Percentiles rank a stretch among this genome's conserved stretches.
These are phyloP conservation scores for Nycteola revayana DNA, from an alignment of 2,888 invertebrate genomes.

Conservation along the genomic window DNA sequence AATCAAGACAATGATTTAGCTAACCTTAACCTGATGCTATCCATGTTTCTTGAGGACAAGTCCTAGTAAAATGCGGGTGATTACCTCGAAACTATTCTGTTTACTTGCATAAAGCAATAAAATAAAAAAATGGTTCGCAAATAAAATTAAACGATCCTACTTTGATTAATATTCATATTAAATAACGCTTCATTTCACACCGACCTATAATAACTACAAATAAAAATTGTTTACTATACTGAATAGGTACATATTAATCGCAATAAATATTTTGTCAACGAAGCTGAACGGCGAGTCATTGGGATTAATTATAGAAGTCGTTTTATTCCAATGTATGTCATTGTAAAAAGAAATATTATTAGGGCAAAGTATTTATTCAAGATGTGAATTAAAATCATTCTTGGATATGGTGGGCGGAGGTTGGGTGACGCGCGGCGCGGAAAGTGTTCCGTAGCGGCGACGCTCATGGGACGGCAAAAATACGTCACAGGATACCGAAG, in stretches of 20 bases:
- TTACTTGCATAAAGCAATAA: too few species aligned
- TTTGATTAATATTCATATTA: too few species aligned
- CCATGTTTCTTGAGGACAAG: too few species aligned
- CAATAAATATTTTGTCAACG: conserved; percentile 16
- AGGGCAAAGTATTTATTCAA: conserved; percentile 49
- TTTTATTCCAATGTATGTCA: conserved; percentile 35
- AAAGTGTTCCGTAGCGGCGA: conserved; percentile 24
- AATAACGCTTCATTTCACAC: too few species aligned
- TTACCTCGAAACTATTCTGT: too few species aligned
- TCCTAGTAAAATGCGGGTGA: too few species aligned
- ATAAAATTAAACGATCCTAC: too few species aligned
- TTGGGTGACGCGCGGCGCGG: conserved; percentile 25
- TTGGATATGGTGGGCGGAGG: conserved; percentile 43
- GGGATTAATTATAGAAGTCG: conserved; percentile 30
- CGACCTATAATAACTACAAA: too few species aligned
- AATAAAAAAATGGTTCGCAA: too few species aligned
- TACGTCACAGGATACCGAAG: conserved; percentile 59
- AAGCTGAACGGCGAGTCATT: conserved; percentile 13
- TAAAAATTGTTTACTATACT: too few species aligned
- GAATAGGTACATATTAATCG: conserved; percentile 5
- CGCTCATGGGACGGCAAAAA: not conserved
- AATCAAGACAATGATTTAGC: too few species aligned
- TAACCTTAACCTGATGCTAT: too few species aligned
- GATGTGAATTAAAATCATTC: conserved; percentile 52
- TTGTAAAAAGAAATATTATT: conserved; percentile 42